phyloP scores from a whole-genome alignment of 2,888 invertebrate species.

The Cryptocheilus praepositus region DNA sequence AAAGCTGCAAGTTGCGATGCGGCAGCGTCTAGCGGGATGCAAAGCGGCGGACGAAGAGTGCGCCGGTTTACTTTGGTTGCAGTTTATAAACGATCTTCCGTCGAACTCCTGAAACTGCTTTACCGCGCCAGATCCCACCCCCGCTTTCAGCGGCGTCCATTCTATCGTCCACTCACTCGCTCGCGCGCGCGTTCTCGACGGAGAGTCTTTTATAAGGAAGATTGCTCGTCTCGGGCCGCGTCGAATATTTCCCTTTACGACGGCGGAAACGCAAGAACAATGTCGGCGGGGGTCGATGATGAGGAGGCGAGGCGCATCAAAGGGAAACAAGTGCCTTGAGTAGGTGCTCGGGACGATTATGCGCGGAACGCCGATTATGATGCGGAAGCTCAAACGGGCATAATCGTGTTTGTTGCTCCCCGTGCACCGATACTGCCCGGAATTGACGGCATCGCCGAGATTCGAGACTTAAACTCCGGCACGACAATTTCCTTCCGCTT shows the following conservation, averaged over 20 bases:
- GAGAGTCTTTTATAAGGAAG: conserved; percentile 9
- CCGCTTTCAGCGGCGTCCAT: background rate
- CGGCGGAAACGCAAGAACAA: conserved; percentile 8
- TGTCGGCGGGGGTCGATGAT: conserved; percentile 3
- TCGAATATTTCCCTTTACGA: conserved; percentile 10
- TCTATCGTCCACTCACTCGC: background rate
- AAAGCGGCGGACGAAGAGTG: too few species aligned
- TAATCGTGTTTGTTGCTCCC: conserved; percentile 5
- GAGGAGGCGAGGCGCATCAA: background rate
- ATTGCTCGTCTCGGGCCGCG: conserved; percentile 9
- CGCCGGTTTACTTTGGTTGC: conserved; percentile 1
- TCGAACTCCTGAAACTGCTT: background rate
- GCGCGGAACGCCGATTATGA: conserved; percentile 7
- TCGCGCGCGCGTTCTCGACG: background rate
- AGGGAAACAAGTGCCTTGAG: conserved; percentile 4
- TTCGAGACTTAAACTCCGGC: too few species aligned
- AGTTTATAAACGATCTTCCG: conserved; percentile 6
- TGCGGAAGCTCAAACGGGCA: background rate
- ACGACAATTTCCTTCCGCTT: too few species aligned
- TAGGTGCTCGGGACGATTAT: background rate
- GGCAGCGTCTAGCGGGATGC: too few species aligned
- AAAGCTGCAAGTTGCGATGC: too few species aligned
- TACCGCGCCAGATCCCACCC: background rate
- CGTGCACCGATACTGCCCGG: too few species aligned
- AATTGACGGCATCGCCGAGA: too few species aligned